These are phyloP conservation scores for Numenius phaeopus DNA, from an alignment of 2,797 vertebrate genomes.

Conservation along the genomic window DNA sequence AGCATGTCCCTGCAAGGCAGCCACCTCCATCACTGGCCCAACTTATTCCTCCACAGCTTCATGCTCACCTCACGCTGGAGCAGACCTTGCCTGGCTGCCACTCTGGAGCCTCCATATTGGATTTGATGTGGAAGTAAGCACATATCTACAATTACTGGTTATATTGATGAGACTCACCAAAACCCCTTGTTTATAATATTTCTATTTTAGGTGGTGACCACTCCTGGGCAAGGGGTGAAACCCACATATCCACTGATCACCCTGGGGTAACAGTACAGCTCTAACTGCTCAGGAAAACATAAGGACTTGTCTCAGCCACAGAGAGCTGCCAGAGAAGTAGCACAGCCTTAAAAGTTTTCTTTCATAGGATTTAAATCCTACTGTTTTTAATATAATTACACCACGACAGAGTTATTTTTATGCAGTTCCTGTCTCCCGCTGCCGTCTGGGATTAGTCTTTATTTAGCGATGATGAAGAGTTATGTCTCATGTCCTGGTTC, in stretches of 20 bases:
- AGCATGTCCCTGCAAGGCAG: not conserved
- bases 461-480: not conserved
- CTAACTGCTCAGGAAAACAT: not conserved
- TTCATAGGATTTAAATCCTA: not conserved
- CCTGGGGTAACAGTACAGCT: not conserved
- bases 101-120: rapidly evolving
- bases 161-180: not conserved
- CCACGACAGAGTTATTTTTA: not conserved
- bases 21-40: not conserved
- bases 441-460: constrained; percentile 8
- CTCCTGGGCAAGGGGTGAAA: not conserved
- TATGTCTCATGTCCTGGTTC: not conserved
- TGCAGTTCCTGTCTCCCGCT: not conserved
- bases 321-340: not conserved
- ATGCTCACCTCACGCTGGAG: not conserved
- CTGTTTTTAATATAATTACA: constrained; percentile 30
- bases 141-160: not conserved
- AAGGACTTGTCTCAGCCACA: not conserved
- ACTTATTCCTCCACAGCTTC: too few relatives aligned
- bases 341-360: not conserved
- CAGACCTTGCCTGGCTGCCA: not conserved
- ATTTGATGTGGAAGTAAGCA: not conserved
- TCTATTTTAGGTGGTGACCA: not conserved
- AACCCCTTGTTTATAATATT: not conserved
- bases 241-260: not conserved